phyloP scores from a whole-genome alignment of 2,797 vertebrate genomes.

The Intellagama lesueurii region DNA sequence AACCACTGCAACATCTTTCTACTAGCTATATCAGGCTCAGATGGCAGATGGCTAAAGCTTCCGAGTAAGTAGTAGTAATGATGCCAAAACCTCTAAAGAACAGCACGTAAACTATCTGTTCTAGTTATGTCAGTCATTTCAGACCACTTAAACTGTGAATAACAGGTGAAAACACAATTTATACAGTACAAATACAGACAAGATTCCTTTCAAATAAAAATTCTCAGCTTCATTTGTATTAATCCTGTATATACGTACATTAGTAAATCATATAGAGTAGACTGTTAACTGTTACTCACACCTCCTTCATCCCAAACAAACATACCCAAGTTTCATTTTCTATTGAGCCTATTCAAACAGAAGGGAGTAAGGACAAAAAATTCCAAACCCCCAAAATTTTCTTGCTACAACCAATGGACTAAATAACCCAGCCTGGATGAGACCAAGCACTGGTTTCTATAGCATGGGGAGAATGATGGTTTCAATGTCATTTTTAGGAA shows the following conservation, averaged over 20 bases:
- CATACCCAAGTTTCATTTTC: neutral
- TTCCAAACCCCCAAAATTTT: neutral
- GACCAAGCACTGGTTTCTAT: neutral
- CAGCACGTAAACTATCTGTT: slow-evolving; percentile 12
- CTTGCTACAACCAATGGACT: neutral
- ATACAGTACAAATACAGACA: rapidly evolving
- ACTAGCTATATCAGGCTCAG: neutral
- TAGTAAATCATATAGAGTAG: neutral
- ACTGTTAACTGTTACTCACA: neutral
- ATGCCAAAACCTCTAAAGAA: slow-evolving; percentile 16
- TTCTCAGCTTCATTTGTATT: neutral
- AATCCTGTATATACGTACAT: neutral
- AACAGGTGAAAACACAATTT: neutral
- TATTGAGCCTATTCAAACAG: neutral
- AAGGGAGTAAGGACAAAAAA: neutral
- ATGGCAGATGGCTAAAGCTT: slow-evolving; percentile 28
- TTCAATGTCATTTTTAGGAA: neutral
- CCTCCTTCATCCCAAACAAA: neutral
- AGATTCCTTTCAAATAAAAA: neutral
- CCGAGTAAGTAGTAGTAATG: slow-evolving; percentile 22
- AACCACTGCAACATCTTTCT: neutral
- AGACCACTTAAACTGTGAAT: slow-evolving; percentile 5
- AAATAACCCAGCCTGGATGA: neutral
- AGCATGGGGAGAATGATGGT: neutral
- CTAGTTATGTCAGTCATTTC: neutral